Evolutionary conservation across 2,797 vertebrate species (phyloP), one percentile per base, ranked within the genome.

Genomic region (Hippocampus kuda): DNA sequence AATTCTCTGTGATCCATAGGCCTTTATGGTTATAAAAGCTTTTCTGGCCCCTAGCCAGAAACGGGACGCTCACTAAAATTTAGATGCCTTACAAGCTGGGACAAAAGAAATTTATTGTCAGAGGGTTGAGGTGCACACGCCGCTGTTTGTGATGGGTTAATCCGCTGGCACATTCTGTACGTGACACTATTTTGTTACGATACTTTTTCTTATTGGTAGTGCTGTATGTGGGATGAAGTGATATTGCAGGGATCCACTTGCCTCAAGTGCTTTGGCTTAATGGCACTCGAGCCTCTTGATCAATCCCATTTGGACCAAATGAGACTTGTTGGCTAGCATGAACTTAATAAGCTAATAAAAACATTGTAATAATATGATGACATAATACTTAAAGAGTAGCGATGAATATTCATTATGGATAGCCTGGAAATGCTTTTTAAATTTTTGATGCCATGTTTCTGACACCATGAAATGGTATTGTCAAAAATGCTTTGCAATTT

Each of bases 1-100:
- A 94, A 97, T 98, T 96, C 95, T 94, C 94, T 89, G 89, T 93
- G 93, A 94, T 94, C 94, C 93, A 94, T 94, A 93, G 87, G 91
- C 90, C 92, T 95, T 96, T 96, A 94, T 95, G 91, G 91, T 92
- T 95, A 94, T 96, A 98, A 98, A 96, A 96, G 96, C 93, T 94
- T 98, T 98, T 97, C 92, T 98, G 96, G 96, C 94, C 84, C 87
- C 73, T 1, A 73, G 93, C 95, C 96, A 74, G 34, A 88, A 94
- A 48, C 7, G 8, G 95, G 91, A 93, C 89, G 92, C 93, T 93
- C 90, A 93, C 93, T 38, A 93, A 94, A 94, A 95, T 95, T 92
- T 90, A 92, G 91, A 94, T 92, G 93, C 93, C 90, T 90, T 87
- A 90, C 86, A 84, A 86, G 85, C 63, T 67, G 77, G 73, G 63